Evolutionary conservation across 2,113 vertebrate genomes (phyloP).

Genomic region (Pseudorectes ferrugineus): DNA sequence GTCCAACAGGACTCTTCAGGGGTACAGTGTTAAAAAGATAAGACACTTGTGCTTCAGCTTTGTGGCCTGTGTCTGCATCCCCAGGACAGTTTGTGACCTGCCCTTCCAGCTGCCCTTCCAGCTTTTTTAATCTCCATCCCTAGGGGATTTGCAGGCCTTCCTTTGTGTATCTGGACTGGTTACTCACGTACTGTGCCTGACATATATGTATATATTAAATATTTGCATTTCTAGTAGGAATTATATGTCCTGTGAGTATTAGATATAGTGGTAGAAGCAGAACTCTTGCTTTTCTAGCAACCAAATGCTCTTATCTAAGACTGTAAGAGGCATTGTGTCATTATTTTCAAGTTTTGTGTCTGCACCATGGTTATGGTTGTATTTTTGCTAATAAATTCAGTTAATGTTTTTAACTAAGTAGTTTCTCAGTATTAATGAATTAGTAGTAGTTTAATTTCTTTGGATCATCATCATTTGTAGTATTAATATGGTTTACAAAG

Average conservation of each 20-base stretch:
- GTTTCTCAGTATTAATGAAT: not conserved
- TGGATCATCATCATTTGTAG: not conserved
- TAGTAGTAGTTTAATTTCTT: not conserved
- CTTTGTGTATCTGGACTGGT: not conserved
- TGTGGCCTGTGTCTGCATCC: not conserved
- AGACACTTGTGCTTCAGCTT: not conserved
- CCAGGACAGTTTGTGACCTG: not conserved
- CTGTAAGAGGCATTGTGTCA: not conserved
- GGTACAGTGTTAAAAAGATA: not conserved
- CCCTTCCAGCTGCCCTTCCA: not conserved
- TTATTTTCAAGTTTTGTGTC: not conserved
- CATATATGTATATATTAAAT: not conserved
- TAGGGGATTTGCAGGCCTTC: not conserved
- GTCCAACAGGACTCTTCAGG: not conserved
- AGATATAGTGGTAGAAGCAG: not conserved
- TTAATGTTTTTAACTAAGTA: not conserved
- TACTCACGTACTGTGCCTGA: not conserved
- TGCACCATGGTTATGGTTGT: not conserved
- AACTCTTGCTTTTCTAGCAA: not conserved
- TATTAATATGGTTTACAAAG: not conserved
- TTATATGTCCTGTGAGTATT: not conserved
- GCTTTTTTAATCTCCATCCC: not conserved
- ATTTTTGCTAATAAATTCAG: not conserved
- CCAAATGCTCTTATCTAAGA: not conserved
- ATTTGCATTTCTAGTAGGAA: not conserved